Percentiles rank a stretch among this genome's conserved stretches.
Conservation (phyloP, 2,888 invertebrate genomes). For the Aleiodes leptofemur region DNA sequence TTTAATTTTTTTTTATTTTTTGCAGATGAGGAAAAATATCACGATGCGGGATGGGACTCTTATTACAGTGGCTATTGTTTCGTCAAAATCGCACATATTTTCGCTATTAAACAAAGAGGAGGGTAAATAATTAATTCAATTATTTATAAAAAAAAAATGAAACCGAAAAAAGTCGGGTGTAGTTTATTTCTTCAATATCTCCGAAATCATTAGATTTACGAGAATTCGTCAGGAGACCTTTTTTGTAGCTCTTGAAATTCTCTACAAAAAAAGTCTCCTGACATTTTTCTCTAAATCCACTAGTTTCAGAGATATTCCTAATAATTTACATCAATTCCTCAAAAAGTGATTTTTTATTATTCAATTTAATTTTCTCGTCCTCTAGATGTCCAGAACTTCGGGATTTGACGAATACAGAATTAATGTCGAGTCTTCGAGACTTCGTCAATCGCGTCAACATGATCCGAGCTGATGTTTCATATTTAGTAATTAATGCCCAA, state of each 20-base stretch:
- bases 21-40: slow-evolving; percentile 73
- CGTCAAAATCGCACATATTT: slow-evolving; percentile 80
- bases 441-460: slow-evolving; percentile 80
- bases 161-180: not conserved
- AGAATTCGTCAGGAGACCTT: too few species aligned
- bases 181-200: not conserved
- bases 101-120: slow-evolving; percentile 76
- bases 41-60: slow-evolving; percentile 92
- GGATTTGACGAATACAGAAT: slow-evolving; percentile 76
- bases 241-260: too few species aligned
- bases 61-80: slow-evolving; percentile 86
- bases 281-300: too few species aligned
- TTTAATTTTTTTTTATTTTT: slow-evolving; percentile 35
- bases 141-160: not conserved
- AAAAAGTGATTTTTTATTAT: not conserved
- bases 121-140: slow-evolving; percentile 62
- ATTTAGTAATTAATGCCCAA: slow-evolving; percentile 76
- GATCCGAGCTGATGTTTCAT: slow-evolving; percentile 78
- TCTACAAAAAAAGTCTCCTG: too few species aligned
- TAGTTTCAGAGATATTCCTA: not conserved
- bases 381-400: slow-evolving; percentile 42
- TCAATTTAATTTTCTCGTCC: not conserved
- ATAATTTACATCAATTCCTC: not conserved
- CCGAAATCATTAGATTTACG: not conserved
- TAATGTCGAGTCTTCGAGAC: slow-evolving; percentile 75